These are phyloP conservation scores for Lasioglossum zephyrum DNA, from an alignment of 2,888 invertebrate genomes.

Conservation along the genomic window DNA sequence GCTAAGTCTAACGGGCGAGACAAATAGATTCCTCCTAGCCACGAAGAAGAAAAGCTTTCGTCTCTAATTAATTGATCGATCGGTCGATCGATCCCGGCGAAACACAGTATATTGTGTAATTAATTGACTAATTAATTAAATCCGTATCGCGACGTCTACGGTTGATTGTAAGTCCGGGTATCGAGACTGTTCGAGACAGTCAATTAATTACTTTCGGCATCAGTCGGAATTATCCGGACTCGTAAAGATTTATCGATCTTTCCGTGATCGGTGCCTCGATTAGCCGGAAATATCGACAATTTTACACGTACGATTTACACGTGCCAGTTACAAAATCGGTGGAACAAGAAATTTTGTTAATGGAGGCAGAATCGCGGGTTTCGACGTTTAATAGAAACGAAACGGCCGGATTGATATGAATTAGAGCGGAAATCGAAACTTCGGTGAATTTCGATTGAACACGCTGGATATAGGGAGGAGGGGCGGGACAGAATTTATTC, in stretches of 20 bases:
- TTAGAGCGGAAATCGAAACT: background rate
- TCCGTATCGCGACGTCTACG: slow-evolving; percentile 38
- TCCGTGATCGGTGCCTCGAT: background rate
- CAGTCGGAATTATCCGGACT: slow-evolving; percentile 27
- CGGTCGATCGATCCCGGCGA: slow-evolving; percentile 32
- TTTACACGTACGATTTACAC: no score
- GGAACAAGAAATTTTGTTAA: background rate
- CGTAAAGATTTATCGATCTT: slow-evolving; percentile 22
- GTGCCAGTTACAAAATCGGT: background rate
- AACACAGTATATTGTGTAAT: slow-evolving; percentile 53
- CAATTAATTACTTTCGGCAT: slow-evolving; percentile 54
- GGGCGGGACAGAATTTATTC: background rate
- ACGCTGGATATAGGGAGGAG: no score
- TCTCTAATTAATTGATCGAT: slow-evolving; percentile 58
- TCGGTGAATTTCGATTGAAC: background rate
- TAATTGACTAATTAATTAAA: slow-evolving; percentile 64
- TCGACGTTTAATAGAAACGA: background rate
- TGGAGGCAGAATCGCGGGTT: background rate
- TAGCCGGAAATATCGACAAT: background rate
- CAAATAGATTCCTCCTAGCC: slow-evolving; percentile 8
- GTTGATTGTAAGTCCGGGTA: slow-evolving; percentile 23
- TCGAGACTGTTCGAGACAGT: slow-evolving; percentile 42
- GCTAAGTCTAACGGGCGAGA: slow-evolving; percentile 15
- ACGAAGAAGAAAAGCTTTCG: slow-evolving; percentile 39
- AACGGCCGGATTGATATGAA: background rate